Base-by-base conservation (phyloP, 2,888 invertebrate species). In the Drosophila vallismaia region DNA sequence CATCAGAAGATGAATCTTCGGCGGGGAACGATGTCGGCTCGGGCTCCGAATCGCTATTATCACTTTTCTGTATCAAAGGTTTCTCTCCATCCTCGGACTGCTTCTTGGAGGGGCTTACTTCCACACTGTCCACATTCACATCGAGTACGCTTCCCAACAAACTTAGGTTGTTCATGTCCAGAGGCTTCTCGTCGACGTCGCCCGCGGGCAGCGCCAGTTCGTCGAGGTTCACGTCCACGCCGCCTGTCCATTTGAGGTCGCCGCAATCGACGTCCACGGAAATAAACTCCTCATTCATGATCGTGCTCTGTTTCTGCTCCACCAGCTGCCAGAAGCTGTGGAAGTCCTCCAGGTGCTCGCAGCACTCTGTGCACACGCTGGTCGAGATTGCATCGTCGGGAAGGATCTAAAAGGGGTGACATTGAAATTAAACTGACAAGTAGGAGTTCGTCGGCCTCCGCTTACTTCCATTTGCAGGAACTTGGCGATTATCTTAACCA, bases 401-500 rank as follows among this genome's bases (percentile, higher is more conserved):
- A 58, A 71, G 62, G 60, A 86, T 85, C 83, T 83, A 40, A 0
- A 57, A 45, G 6, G 7, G 8, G 12, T 6, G 3, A 28, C 9
- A 4, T 6, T 4, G 1, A 19, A 10, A 44, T 12, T 12, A 1
- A 36, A 36, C 19, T 42, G 12, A 3, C 14, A 42, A 7, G 12
- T 38, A 28, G 24, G 29, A n/a, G n/a, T n/a, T 36, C 5, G n/a
- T 33, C 10, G 12, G 7, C 14, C 12, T 12, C 1, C 28, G 53
- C 70, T 67, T 55, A 83, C 88, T 71, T 87, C 88, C 40, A 88
- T 70, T 33, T 86, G 85, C 29, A 88, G 67, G 54, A 86, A 88
- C 45, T 88, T 88, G 49, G 86, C 79, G 59, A 88, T 88, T 64
- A 88, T 77, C 59, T 88, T 88, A n/a, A 84, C 77, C 44, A 88